phyloP scores from a whole-genome alignment of 23 tunicate genomes.

The Halocynthia aurantium region DNA sequence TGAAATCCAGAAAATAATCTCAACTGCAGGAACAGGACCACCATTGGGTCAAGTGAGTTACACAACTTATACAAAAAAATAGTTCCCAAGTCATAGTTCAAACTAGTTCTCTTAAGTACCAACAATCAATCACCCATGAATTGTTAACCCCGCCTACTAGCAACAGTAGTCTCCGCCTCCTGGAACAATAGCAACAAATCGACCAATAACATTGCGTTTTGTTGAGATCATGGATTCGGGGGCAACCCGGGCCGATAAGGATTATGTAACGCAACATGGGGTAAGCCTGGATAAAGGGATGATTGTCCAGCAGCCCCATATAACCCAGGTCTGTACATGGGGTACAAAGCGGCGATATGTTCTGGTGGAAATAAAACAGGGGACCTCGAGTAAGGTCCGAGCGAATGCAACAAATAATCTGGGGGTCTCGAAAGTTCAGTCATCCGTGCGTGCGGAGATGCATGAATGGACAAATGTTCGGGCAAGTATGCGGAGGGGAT shows the following conservation, averaged over 20 bases:
- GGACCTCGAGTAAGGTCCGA: slow-evolving; percentile 7
- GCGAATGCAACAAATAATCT: slow-evolving; percentile 29
- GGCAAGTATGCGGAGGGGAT: slow-evolving; percentile 10
- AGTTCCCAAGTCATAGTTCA: too few species aligned
- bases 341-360: slow-evolving; percentile 11
- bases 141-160: too few species aligned
- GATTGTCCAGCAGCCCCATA: slow-evolving; percentile 4
- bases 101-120: too few species aligned
- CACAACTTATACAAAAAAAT: too few species aligned
- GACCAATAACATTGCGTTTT: too few species aligned
- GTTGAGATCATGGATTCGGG: slow-evolving; percentile 20
- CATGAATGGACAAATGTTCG: slow-evolving; percentile 2
- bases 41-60: too few species aligned
- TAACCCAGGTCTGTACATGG: slow-evolving; percentile 1
- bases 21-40: too few species aligned
- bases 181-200: too few species aligned
- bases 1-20: too few species aligned
- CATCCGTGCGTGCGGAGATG: slow-evolving; percentile 27
- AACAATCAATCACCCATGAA: too few species aligned
- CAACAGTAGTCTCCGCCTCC: too few species aligned
- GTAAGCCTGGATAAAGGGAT: slow-evolving; percentile 38
- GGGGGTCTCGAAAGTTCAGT: slow-evolving; percentile 65
- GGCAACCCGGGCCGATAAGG: slow-evolving; percentile 18
- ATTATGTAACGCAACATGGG: slow-evolving; percentile 31
- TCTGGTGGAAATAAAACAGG: slow-evolving; percentile 26